phyloP scores from a whole-genome alignment of 2,113 vertebrate genomes.

The Daboia siamensis region DNA sequence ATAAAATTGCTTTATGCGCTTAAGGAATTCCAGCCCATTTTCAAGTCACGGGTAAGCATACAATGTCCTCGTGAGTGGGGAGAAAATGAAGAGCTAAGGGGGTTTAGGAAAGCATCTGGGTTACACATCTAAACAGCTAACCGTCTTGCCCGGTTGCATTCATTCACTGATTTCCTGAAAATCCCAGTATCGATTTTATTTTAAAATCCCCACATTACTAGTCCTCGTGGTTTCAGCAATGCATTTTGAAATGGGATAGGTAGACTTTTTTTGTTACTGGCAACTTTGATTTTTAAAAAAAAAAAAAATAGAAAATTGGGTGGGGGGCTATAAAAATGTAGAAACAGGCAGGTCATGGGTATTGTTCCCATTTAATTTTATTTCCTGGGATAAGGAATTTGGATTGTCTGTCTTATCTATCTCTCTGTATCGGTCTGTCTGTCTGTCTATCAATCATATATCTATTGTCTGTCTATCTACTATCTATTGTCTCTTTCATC shows the following conservation, averaged over 20 bases:
- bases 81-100: not conserved
- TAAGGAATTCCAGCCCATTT: constrained; percentile 87
- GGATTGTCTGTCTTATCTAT: not conserved
- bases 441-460: too few relatives aligned
- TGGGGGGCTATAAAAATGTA: not conserved
- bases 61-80: not conserved
- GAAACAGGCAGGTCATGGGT: not conserved
- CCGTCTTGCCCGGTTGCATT: not conserved
- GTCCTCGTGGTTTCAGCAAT: not conserved
- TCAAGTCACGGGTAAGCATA: constrained; percentile 85
- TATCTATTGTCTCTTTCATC: not conserved
- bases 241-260: not conserved
- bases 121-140: not conserved
- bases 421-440: too few relatives aligned
- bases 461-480: too few relatives aligned
- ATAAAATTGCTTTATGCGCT: constrained; percentile 81
- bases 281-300: not conserved
- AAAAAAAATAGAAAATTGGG: not conserved
- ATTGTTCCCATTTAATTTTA: not conserved
- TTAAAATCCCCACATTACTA: too few relatives aligned
- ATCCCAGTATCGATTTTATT: not conserved
- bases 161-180: not conserved
- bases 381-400: not conserved
- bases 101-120: not conserved
- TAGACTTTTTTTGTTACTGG: not conserved